These are phyloP conservation scores for Macrosteles quadrilineatus DNA, from an alignment of 1,140 invertebrate genomes.

Conservation along the genomic window DNA sequence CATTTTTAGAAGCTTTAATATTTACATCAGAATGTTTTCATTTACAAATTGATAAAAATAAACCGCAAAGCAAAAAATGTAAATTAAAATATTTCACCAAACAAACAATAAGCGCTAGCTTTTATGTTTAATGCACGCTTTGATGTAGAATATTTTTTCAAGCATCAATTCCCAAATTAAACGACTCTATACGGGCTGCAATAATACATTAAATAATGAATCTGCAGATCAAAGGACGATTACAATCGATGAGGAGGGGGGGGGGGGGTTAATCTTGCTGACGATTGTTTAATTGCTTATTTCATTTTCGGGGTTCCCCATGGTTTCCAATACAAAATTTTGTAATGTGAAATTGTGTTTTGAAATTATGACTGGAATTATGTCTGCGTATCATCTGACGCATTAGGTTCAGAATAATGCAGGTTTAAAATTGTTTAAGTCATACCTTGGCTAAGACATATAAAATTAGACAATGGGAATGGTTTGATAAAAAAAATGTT, in stretches of 20 bases:
- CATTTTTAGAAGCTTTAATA: too few relatives aligned
- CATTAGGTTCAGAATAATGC: too few relatives aligned
- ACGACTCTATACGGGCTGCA: background rate
- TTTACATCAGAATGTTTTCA: too few relatives aligned
- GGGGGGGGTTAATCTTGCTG: background rate
- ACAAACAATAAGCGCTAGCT: constrained; percentile 5
- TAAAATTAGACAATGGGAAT: too few relatives aligned
- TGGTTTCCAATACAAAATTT: background rate
- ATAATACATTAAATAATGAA: constrained; percentile 27
- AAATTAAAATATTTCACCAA: constrained; percentile 11
- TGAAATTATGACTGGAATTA: too few relatives aligned
- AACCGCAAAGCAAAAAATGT: too few relatives aligned
- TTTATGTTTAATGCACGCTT: constrained; percentile 20
- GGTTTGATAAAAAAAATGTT: too few relatives aligned
- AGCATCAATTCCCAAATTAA: constrained; percentile 18
- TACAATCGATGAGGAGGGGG: background rate
- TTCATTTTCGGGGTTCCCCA: background rate
- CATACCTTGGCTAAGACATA: too few relatives aligned
- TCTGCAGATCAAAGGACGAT: background rate
- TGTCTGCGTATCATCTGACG: too few relatives aligned
- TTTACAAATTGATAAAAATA: too few relatives aligned
- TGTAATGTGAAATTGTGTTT: too few relatives aligned
- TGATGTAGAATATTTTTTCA: constrained; percentile 6
- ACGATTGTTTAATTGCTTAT: constrained; percentile 9
- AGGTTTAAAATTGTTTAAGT: too few relatives aligned